Evolutionary conservation across 2,888 invertebrate species (phyloP).

Genomic region (Sabellastarte sp.): DNA sequence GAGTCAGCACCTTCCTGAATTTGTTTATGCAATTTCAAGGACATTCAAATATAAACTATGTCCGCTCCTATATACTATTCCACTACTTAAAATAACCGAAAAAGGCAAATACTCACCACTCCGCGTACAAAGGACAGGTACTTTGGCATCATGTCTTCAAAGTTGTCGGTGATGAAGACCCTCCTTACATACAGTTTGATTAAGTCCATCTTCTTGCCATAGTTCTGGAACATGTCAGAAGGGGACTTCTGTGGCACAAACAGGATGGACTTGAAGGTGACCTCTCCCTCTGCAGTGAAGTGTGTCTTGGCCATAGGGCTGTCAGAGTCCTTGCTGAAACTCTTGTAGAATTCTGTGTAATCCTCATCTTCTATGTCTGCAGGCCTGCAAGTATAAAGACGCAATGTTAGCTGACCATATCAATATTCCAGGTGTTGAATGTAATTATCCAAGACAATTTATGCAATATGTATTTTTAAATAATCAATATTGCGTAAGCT

Average conservation of each 20-base stretch:
- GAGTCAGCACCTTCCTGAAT: no score
- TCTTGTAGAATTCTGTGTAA: conserved; percentile 93
- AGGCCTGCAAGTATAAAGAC: no score
- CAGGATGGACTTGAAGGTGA: conserved; percentile 94
- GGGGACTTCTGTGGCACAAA: conserved; percentile 91
- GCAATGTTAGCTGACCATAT: no score
- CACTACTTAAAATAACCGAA: neutral
- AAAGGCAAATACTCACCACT: conserved; percentile 72
- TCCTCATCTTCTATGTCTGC: conserved; percentile 81
- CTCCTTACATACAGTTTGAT: conserved; percentile 96
- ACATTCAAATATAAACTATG: no score
- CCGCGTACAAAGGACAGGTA: conserved; percentile 94
- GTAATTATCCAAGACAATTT: no score
- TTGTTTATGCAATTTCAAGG: no score
- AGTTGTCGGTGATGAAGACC: conserved; percentile 99
- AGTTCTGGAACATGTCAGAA: conserved; percentile 88
- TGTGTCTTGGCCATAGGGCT: conserved; percentile 86
- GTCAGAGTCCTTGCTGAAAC: conserved; percentile 83
- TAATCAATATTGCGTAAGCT: no score
- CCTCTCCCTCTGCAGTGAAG: conserved; percentile 98
- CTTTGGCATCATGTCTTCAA: conserved; percentile 98
- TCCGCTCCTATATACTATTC: no score
- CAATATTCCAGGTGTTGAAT: no score
- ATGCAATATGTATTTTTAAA: no score
- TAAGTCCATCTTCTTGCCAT: conserved; percentile 90